Conservation (phyloP, 30 jellyfish, hydroid and myxozoan genomes). For the Mastigias papua region DNA sequence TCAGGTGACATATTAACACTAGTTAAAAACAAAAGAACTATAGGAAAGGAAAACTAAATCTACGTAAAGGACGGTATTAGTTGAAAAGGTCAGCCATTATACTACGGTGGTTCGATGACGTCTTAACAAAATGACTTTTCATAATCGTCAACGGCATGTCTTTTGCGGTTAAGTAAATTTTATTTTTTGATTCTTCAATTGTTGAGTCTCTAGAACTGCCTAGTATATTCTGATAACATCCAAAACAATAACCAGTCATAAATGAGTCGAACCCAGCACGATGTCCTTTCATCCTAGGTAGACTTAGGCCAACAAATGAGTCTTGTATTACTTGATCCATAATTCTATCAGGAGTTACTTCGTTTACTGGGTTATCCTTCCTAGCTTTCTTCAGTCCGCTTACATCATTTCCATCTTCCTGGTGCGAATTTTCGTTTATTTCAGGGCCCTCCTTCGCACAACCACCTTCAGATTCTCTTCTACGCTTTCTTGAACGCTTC, state of each 20-base stretch:
- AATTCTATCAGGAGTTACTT: neutral
- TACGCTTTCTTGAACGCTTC: constrained; percentile 41
- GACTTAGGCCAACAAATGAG: neutral
- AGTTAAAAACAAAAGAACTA: too few relatives aligned
- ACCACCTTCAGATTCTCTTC: neutral
- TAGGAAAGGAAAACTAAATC: too few relatives aligned
- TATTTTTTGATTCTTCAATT: constrained; percentile 22
- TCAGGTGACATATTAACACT: too few relatives aligned
- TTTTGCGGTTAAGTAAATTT: constrained; percentile 50
- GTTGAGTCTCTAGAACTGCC: neutral
- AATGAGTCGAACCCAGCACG: constrained; percentile 77
- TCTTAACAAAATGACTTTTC: constrained; percentile 70
- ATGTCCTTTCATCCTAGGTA: constrained; percentile 62
- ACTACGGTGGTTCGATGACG: constrained; percentile 35
- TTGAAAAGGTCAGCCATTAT: constrained; percentile 5
- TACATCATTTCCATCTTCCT: neutral
- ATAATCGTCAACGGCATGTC: constrained; percentile 53
- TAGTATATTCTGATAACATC: constrained; percentile 18
- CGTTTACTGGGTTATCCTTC: neutral
- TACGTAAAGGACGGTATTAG: neutral
- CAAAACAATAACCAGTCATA: constrained; percentile 75
- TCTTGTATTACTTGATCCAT: neutral
- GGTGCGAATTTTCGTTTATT: neutral
- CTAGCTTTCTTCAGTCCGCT: neutral
- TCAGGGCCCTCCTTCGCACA: neutral